Evolutionary conservation across 1,140 invertebrate species (phyloP).

Genomic region (Anastrepha ludens): DNA sequence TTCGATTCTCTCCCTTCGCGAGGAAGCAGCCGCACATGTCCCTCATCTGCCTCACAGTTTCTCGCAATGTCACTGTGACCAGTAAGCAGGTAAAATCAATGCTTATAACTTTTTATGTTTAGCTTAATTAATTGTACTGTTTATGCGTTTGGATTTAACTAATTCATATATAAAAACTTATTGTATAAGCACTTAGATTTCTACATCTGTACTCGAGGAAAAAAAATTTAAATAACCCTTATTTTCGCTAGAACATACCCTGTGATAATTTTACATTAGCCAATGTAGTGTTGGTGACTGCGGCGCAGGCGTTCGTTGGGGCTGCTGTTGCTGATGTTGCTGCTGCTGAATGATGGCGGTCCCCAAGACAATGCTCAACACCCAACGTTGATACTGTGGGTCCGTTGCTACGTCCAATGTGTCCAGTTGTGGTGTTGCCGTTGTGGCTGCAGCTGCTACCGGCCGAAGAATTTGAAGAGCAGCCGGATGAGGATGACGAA

Average conservation of each 20-base stretch:
- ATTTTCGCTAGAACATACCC: constrained; percentile 35
- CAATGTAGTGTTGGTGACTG: constrained; percentile 53
- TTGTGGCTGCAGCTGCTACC: constrained; percentile 60
- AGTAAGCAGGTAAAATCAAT: too few relatives aligned
- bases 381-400: constrained; percentile 58
- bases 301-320: constrained; percentile 22
- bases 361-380: constrained; percentile 59
- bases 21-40: too few relatives aligned
- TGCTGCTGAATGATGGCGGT: constrained; percentile 54
- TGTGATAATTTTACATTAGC: constrained; percentile 54
- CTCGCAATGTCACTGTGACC: too few relatives aligned
- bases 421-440: constrained; percentile 62
- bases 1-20: too few relatives aligned
- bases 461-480: constrained; percentile 62
- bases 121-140: too few relatives aligned
- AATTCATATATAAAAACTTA: too few relatives aligned
- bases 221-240: too few relatives aligned
- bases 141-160: too few relatives aligned
- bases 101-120: too few relatives aligned
- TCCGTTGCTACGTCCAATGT: constrained; percentile 57
- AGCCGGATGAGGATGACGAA: constrained; percentile 62
- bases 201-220: too few relatives aligned
- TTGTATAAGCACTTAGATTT: too few relatives aligned
- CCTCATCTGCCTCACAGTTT: too few relatives aligned
- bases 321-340: constrained; percentile 53